A percentile compares a stretch with the other conserved stretches of the same genome.
Evolutionary conservation across 2,113 vertebrate species (phyloP).

Genomic region (Balaeniceps rex): DNA sequence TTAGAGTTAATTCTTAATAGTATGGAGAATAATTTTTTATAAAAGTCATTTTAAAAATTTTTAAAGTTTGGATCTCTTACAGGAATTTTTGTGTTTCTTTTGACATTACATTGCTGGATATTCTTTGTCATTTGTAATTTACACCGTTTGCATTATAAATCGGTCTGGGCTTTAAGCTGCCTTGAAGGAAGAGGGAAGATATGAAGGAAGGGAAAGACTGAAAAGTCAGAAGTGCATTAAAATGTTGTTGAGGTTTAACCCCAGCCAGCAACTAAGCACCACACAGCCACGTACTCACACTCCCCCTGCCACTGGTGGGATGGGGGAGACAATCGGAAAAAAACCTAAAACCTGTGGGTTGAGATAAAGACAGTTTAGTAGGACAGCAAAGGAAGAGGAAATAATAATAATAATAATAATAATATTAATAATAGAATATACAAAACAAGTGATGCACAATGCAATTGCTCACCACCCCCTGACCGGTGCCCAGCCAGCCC

Average conservation of each 20-base stretch:
- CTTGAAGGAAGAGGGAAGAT: background rate
- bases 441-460: no score
- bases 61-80: background rate
- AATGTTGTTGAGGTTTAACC: background rate
- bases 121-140: background rate
- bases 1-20: background rate
- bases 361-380: no score
- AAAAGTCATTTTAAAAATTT: background rate
- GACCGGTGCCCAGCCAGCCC: no score
- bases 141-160: background rate
- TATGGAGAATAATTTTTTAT: background rate
- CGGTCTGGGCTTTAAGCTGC: background rate
- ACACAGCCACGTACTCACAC: no score
- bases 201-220: background rate
- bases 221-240: background rate
- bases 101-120: background rate
- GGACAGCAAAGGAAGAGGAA: no score
- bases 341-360: no score
- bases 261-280: no score
- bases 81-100: background rate
- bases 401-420: no score
- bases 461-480: no score
- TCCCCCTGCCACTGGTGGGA: no score
- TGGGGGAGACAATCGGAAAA: no score
- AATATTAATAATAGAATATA: no score